Conservation (phyloP, 2,888 invertebrate genomes). For the Teleiodes luculella region DNA sequence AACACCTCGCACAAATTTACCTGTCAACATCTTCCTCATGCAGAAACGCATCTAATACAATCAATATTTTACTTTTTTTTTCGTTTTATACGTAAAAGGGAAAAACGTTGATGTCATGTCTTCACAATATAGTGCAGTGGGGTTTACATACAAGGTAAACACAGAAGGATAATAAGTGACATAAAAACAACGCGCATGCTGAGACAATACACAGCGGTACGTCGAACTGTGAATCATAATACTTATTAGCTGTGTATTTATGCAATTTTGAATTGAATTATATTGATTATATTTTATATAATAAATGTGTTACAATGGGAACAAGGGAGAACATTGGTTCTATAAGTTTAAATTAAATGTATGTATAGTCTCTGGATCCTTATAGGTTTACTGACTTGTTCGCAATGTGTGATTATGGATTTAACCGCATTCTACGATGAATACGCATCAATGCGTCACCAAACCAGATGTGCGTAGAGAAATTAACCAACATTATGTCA, state of each 20-base stretch:
- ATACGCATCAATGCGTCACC: not conserved
- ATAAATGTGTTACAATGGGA: too few species aligned
- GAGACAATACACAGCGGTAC: conserved; percentile 12
- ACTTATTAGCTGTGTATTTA: not conserved
- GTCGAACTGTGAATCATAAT: conserved; percentile 16
- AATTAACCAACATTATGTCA: conserved; percentile 4
- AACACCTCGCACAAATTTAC: too few species aligned
- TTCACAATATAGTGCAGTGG: not conserved
- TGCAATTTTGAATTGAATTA: not conserved
- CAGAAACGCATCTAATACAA: too few species aligned
- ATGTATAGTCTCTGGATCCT: too few species aligned
- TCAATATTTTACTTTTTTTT: too few species aligned
- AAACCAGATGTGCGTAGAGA: not conserved
- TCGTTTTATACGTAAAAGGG: not conserved
- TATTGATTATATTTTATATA: not conserved
- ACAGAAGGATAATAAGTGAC: conserved; percentile 14
- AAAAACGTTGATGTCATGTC: conserved; percentile 12
- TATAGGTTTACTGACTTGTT: too few species aligned
- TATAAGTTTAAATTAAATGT: too few species aligned
- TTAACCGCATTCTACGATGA: not conserved
- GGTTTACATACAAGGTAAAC: conserved; percentile 12
- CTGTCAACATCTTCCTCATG: too few species aligned
- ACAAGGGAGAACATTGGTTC: too few species aligned
- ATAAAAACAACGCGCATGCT: conserved; percentile 4
- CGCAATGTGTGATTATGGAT: too few species aligned